Base-by-base conservation (phyloP, 2,888 invertebrate genomes). In the Leptothorax acervorum region DNA sequence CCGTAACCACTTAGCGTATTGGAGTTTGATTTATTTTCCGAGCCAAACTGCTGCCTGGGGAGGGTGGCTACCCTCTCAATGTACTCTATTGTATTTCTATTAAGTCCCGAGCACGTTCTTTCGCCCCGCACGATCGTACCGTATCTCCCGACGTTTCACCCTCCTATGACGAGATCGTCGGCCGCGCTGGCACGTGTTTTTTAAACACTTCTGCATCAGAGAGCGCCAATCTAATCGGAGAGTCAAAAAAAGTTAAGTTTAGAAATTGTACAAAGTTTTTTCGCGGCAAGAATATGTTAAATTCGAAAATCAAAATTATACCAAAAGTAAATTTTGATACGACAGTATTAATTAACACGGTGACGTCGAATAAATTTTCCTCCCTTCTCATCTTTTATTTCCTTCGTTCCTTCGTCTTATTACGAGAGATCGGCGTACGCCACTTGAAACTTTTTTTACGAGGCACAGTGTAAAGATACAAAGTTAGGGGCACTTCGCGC, bases 1-100 rank as follows among this genome's bases (percentile, higher is more conserved):
- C 91, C 93, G 90, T 93, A 92, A 95, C 94, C 95, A 95, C 95
- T 95, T 95, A 95, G 93, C 94, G 94, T 95, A 95, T 95, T 95
- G 94, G 93, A 94, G 94, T 94, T 94, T 95, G 95, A 95, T 95
- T 94, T 95, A 95, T 95, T 92, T 93, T 93, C 89, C 91, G 91
- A 87, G 92, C 91, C 92, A 92, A 93, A 94, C 92, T 91, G 90
- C 91, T 92, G 92, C 91, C 92, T 91, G 91, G 93, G 93, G 93
- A 94, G 91, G 90, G 87, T 87, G 90, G 88, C 90, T 88, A 91
- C 92, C 90, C 92, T 91, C 90, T 88, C 85, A 91, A 92, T 88
- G 85, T 90, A 85, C 86, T 91, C 93, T 91, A 94, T 94, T 94
- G 94, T 94, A 92, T 93, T 94, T 94, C 93, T 94, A 94, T 94